Evolutionary conservation across 2,797 vertebrate genomes (phyloP).

Genomic region (Pantherophis alleghaniensis): DNA sequence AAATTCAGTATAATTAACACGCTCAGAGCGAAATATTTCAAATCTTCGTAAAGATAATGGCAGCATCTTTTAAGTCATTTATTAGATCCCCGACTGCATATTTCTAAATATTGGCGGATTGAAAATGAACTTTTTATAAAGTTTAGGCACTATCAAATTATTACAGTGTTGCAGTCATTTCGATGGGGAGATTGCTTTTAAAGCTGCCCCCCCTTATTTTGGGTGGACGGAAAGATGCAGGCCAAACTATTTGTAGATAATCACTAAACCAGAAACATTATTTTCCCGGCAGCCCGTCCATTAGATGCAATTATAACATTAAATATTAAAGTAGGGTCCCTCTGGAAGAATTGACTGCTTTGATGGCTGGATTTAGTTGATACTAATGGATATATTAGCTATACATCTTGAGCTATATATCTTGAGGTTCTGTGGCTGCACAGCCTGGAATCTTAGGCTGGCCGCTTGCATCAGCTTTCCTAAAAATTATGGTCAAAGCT

Average conservation of each 20-base stretch:
- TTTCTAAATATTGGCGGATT: not conserved
- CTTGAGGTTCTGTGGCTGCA: not conserved
- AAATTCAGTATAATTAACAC: not conserved
- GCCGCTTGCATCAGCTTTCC: not conserved
- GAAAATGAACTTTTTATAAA: not conserved
- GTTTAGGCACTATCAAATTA: not conserved
- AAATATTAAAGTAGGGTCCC: conserved; percentile 81
- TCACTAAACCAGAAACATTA: conserved; percentile 42
- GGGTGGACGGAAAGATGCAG: conserved; percentile 33
- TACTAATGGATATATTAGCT: conserved; percentile 62
- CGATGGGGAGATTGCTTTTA: conserved; percentile 18
- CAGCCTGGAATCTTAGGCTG: not conserved
- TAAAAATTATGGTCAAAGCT: not conserved
- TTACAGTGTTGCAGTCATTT: not conserved
- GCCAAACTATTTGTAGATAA: conserved; percentile 41
- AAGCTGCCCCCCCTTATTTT: conserved; percentile 41
- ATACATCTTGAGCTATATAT: not conserved
- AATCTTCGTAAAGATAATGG: not conserved
- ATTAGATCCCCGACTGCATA: not conserved
- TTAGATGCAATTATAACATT: conserved; percentile 79
- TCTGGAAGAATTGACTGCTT: conserved; percentile 59
- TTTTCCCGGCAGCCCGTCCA: conserved; percentile 65
- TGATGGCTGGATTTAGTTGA: conserved; percentile 47
- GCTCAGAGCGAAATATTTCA: not conserved
- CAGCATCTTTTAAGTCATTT: not conserved